Evolutionary conservation across 2,113 vertebrate species (phyloP), one percentile per base, ranked within the genome.

Genomic region (Pedionomus torquatus): DNA sequence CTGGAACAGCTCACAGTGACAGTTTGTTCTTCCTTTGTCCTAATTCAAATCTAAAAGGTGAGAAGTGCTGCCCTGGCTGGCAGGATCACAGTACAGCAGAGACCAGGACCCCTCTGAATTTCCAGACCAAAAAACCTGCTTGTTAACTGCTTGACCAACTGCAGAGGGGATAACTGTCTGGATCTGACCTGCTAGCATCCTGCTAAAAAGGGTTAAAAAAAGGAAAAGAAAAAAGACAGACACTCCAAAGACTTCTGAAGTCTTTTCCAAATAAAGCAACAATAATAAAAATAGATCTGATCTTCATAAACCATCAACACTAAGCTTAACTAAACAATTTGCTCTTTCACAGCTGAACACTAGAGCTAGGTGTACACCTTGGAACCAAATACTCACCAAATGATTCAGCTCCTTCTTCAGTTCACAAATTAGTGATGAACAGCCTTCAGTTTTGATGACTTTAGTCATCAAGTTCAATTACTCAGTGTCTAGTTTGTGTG

Each of bases 1-100:
- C 60, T 83, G 28, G 70, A 93, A 96, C 72, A 96, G 75, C 88
- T 96, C 82, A 95, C 13, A 81, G 64, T 35, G 77, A 77, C 83
- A 93, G 87, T 71, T 93, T 89, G 81, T 85, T 89, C 94, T 92
- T 90, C 46, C 76, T 83, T 70, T 90, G 58, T 65, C 70, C 81
- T 89, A 54, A 68, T 68, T 75, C 54, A 78, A 57, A 30, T 30
- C 5, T 3, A 48, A 91, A 74, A 82, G 70, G 83, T 77, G 48
- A 78, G 63, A 87, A 89, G 65, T 44, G 25, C n/a, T 89, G 60
- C 69, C 60, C 41, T 1, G 4, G 66, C 82, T 49, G 54, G 49
- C 61, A 83, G 41, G 11, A 74, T 57, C 58, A 69, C 58, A 71
- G 55, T 10, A 35, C 72, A 82, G 71, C 58, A 88, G 58, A 74